These are phyloP conservation scores for Prionailurus viverrinus DNA, from an alignment of 2,113 vertebrate genomes.

Conservation along the genomic window DNA sequence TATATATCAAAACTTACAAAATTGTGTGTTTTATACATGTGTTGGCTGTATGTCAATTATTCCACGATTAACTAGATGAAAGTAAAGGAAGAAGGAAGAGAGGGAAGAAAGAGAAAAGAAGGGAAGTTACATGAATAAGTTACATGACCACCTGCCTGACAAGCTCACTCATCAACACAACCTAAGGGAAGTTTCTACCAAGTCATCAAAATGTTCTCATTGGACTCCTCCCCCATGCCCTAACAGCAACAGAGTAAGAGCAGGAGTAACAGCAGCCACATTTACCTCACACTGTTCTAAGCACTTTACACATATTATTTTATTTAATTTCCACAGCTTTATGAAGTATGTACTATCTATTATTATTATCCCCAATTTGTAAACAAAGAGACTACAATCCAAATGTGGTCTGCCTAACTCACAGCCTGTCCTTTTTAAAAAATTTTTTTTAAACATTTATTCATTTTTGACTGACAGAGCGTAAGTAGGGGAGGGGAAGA, in stretches of 20 bases:
- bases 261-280: background rate
- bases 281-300: background rate
- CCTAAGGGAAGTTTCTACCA: conserved; percentile 21
- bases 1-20: conserved; percentile 5
- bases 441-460: no score
- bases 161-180: background rate
- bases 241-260: background rate
- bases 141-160: background rate
- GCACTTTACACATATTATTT: background rate
- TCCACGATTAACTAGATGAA: background rate
- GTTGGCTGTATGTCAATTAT: background rate
- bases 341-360: conserved; percentile 31
- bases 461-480: no score
- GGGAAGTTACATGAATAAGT: background rate
- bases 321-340: conserved; percentile 15
- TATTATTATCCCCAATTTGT: background rate
- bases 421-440: background rate
- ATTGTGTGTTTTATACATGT: background rate
- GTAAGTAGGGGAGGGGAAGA: no score
- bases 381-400: background rate
- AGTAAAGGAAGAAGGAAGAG: background rate
- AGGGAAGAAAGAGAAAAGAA: background rate
- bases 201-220: background rate
- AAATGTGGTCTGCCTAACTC: background rate
- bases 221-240: background rate